Percentiles rank a stretch among this genome's conserved stretches.
phyloP scores from a whole-genome alignment of 2,797 vertebrate genomes.

The Microhierax caerulescens region DNA sequence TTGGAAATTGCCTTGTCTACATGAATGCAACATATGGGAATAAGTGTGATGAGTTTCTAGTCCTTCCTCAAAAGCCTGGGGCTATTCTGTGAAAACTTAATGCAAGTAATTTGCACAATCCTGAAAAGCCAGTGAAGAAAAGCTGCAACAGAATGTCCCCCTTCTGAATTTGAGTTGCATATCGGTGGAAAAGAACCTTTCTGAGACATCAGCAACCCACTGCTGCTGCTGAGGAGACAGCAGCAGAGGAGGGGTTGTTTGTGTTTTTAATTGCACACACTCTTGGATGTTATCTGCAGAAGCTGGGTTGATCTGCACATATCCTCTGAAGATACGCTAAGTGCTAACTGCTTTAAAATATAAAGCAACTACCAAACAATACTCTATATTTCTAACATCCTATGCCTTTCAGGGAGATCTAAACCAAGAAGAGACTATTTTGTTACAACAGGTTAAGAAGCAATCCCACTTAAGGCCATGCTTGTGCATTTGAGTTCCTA shows the following conservation, averaged over 20 bases:
- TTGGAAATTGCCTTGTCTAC: not conserved
- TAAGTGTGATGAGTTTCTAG: not conserved
- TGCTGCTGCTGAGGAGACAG: not conserved
- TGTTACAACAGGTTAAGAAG: not conserved
- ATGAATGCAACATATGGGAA: not conserved
- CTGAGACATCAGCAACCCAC: not conserved
- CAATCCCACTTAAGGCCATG: not conserved
- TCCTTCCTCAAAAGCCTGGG: not conserved
- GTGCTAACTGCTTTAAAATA: not conserved
- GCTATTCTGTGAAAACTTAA: not conserved
- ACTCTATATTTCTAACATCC: not conserved
- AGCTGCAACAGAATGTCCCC: not conserved
- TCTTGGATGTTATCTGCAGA: not conserved
- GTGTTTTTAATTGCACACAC: not conserved
- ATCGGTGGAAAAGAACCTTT: not conserved
- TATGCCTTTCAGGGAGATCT: not conserved
- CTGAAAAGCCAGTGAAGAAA: not conserved
- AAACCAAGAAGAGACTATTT: not conserved
- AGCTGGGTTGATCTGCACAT: not conserved
- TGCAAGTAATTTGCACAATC: not conserved
- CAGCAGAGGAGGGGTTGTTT: not conserved
- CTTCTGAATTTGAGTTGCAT: fast-evolving
- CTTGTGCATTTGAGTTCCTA: not conserved
- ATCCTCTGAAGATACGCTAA: not conserved
- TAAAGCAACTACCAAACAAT: not conserved